Evolutionary conservation across 2,888 invertebrate genomes (phyloP).

Genomic region (Troides helena): DNA sequence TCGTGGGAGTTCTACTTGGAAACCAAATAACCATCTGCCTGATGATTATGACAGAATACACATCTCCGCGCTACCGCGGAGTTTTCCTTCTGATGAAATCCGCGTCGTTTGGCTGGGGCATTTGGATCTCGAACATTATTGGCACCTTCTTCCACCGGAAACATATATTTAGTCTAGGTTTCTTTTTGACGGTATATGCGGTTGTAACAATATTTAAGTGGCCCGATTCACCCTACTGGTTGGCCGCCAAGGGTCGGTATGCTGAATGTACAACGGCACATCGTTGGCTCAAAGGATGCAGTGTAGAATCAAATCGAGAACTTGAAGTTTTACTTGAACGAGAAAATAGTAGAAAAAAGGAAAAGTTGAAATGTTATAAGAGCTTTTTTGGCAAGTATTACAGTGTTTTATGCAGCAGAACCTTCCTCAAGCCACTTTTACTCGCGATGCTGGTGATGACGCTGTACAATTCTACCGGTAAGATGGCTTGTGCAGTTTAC

Average conservation of each 20-base stretch:
- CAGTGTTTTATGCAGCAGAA: not conserved
- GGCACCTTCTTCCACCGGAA: conserved; percentile 40
- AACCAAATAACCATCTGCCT: conserved; percentile 5
- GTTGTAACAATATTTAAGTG: conserved; percentile 40
- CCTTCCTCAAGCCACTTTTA: conserved; percentile 8
- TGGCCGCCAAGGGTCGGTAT: conserved; percentile 43
- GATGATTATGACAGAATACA: conserved; percentile 37
- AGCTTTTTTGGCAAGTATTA: not conserved
- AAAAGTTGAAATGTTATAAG: not conserved
- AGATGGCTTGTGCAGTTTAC: conserved; percentile 18
- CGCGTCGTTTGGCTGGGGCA: conserved; percentile 40
- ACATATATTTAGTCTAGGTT: conserved; percentile 37
- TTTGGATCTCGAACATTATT: conserved; percentile 44
- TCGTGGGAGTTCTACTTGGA: conserved; percentile 8
- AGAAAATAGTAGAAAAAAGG: not conserved
- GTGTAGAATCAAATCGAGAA: conserved; percentile 42
- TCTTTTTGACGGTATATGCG: conserved; percentile 35
- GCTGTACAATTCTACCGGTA: conserved; percentile 22
- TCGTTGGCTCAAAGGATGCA: conserved; percentile 46
- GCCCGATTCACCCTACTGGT: conserved; percentile 53
- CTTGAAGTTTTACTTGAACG: conserved; percentile 39
- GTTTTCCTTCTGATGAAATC: conserved; percentile 41
- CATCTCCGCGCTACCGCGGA: conserved; percentile 39
- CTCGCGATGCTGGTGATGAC: conserved; percentile 3
- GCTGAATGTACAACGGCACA: conserved; percentile 41